These are phyloP conservation scores for Danaus plexippus DNA, from an alignment of 1,140 invertebrate species.

Conservation along the genomic window DNA sequence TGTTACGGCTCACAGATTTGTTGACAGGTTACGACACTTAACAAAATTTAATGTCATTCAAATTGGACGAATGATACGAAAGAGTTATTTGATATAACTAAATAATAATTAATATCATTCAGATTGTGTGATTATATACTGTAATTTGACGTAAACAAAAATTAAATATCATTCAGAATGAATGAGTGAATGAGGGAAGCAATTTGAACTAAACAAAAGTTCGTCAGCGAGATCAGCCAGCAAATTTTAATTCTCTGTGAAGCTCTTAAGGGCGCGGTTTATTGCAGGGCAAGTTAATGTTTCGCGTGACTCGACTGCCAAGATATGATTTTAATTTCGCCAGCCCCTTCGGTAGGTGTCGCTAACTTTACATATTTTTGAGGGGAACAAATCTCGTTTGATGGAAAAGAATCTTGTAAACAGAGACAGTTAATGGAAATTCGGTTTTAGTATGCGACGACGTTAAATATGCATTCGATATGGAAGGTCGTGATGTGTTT, in stretches of 20 bases:
- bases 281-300: constrained; percentile 66
- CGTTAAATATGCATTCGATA: constrained; percentile 19
- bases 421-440: constrained; percentile 59
- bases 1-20: too few relatives aligned
- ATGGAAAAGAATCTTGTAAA: constrained; percentile 65
- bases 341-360: constrained; percentile 33
- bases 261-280: constrained; percentile 63
- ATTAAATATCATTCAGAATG: too few relatives aligned
- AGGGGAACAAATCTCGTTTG: constrained; percentile 62
- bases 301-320: constrained; percentile 67
- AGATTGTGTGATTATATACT: too few relatives aligned
- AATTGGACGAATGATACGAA: too few relatives aligned
- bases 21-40: too few relatives aligned
- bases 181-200: too few relatives aligned
- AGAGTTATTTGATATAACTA: too few relatives aligned
- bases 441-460: constrained; percentile 55
- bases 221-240: constrained; percentile 54
- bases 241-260: constrained; percentile 71
- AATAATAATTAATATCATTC: too few relatives aligned
- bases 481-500: too few relatives aligned
- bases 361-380: constrained; percentile 67
- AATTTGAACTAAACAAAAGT: too few relatives aligned
- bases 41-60: too few relatives aligned
- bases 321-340: constrained; percentile 67
- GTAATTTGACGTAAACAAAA: too few relatives aligned